Percentiles rank a stretch among this genome's conserved stretches.
phyloP scores from a whole-genome alignment of 2,797 vertebrate genomes.

The Typhlichthys subterraneus region DNA sequence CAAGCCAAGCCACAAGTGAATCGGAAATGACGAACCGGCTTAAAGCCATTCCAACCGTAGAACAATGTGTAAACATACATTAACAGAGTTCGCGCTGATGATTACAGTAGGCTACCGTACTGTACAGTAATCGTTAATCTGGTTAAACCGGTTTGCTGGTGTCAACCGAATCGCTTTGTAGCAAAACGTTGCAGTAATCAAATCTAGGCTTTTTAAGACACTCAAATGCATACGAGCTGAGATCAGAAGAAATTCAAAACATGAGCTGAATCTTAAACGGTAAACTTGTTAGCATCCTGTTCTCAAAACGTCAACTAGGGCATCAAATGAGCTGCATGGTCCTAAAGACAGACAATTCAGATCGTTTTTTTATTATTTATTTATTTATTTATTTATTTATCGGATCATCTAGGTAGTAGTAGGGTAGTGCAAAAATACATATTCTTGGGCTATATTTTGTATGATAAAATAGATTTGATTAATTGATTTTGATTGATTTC shows the following conservation, averaged over 20 bases:
- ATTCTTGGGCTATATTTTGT: no score
- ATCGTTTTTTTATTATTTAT: background rate
- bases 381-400: no score
- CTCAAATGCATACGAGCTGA: background rate
- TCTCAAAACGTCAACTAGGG: conserved; percentile 29
- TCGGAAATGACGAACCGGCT: background rate
- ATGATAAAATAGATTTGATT: no score
- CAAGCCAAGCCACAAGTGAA: background rate
- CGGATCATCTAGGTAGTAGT: no score
- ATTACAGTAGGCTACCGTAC: no score
- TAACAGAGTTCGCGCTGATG: background rate
- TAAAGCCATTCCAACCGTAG: background rate
- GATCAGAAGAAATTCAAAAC: background rate
- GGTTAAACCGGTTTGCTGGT: background rate
- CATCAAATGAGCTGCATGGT: background rate
- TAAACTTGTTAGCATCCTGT: no score
- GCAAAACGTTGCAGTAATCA: background rate
- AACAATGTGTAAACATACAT: background rate
- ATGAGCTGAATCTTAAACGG: background rate
- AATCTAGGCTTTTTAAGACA: background rate
- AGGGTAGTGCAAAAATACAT: no score
- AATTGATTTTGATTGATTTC: background rate
- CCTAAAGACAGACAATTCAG: conserved; percentile 10
- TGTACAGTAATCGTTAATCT: no score
- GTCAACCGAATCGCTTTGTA: background rate